Evolutionary conservation across 2,113 vertebrate genomes (phyloP), one percentile per base, ranked within the genome.

Genomic region (Gnathonemus echidnorhynchus): DNA sequence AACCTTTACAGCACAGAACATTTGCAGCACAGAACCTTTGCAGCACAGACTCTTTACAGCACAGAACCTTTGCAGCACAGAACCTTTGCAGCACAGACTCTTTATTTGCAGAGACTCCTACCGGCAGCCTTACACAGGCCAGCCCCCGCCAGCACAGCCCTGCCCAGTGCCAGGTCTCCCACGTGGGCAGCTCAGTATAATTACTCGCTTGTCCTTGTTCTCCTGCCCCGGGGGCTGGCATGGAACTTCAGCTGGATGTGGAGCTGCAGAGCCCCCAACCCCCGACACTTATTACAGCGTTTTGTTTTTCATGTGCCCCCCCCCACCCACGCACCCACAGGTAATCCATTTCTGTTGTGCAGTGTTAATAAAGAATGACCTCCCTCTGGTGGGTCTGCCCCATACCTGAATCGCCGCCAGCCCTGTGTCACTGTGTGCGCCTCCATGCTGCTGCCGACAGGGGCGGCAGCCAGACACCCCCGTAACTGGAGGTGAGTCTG

Each of bases 301-400:
- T 87, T 56, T 35, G 86, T 87, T 87, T 50, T 53, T 39, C 48
- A 56, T 87, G 46, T 87, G 27, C 50, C 48, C 46, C 10, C 46
- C 24, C 3, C 5, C 49, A 4, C 0, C 48, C 46, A 27, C 31
- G n/a, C 3, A 11, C n/a, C 10, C n/a, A n/a, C 86, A 50, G 86
- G 27, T 31, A 87, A 87, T 87, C 49, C 50, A 87, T 87, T 56
- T 87, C 50, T 56, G 50, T 53, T 35, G n/a, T 87, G 27, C n/a
- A 35, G 49, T 53, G 86, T 87, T 53, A 53, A 87, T 53, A 87
- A 56, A 15, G 45, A 53, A 5, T 53, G 27, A 87, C 50, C 86
- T 53, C 27, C 49, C 49, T 53, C 15, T 87, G 49, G n/a, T 53
- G 49, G 27, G 49, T 11, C 86, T 19, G 24, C 2, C 86, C 49